Conservation (phyloP, 2,113 vertebrate genomes). For the Prochilodus magdalenae region DNA sequence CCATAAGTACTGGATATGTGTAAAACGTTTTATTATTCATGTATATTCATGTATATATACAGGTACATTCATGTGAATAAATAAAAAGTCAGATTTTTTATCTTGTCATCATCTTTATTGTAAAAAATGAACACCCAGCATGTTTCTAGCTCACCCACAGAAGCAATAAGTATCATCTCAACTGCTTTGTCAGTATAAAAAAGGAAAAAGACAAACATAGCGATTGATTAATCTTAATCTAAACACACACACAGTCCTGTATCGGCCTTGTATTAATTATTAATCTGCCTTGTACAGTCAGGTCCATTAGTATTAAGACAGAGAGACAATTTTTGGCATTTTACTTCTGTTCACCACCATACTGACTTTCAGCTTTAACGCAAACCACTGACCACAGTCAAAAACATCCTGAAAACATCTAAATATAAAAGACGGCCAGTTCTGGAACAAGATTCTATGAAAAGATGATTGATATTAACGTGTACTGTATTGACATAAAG, state of each 20-base stretch:
- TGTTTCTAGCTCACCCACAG: background rate
- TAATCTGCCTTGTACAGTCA: background rate
- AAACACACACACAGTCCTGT: constrained; percentile 27
- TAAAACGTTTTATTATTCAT: too few species aligned
- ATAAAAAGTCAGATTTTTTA: background rate
- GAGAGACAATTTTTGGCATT: too few species aligned
- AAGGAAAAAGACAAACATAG: constrained; percentile 39
- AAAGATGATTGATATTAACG: too few species aligned
- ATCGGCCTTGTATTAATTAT: background rate
- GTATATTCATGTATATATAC: too few species aligned
- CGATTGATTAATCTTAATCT: constrained; percentile 27
- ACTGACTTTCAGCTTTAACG: too few species aligned
- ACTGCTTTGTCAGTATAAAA: constrained; percentile 29
- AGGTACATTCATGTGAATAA: background rate
- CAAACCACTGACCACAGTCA: too few species aligned
- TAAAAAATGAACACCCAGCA: constrained; percentile 22
- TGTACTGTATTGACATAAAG: too few species aligned
- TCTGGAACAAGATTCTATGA: too few species aligned
- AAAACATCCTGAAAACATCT: too few species aligned
- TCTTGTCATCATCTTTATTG: constrained; percentile 36
- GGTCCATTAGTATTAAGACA: too few species aligned
- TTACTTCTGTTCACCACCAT: too few species aligned
- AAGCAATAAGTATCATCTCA: background rate
- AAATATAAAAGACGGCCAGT: too few species aligned
- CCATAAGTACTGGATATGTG: background rate